These are phyloP conservation scores for Hipposideros armiger DNA, from an alignment of 2,113 vertebrate genomes.

Conservation along the genomic window DNA sequence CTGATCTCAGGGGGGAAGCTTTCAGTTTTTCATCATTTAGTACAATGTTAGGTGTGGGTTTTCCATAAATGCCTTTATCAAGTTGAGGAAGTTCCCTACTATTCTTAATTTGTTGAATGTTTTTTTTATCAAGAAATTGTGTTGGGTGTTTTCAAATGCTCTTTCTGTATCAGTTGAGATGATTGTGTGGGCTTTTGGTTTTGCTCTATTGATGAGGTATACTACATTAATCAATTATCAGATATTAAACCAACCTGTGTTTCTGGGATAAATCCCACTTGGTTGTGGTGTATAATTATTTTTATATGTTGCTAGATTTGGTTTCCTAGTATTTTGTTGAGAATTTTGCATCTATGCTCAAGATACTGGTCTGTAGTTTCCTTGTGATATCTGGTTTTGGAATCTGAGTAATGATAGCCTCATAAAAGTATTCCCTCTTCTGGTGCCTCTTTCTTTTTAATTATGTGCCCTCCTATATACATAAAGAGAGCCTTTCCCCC, in stretches of 20 bases:
- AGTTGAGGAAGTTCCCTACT: neutral
- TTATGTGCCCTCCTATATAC: neutral
- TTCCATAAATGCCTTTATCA: constrained; percentile 6
- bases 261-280: neutral
- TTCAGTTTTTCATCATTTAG: constrained; percentile 17
- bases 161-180: neutral
- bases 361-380: neutral
- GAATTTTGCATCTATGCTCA: neutral
- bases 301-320: neutral
- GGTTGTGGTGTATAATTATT: neutral
- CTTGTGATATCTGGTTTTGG: neutral
- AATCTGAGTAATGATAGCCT: neutral
- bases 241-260: neutral
- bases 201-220: neutral
- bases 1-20: neutral
- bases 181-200: neutral
- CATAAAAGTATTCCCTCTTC: neutral
- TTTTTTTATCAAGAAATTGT: neutral
- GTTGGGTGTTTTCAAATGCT: neutral
- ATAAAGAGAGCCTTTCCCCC: neutral
- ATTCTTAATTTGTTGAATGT: neutral
- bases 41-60: neutral
- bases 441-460: neutral
- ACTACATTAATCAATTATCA: neutral
- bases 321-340: neutral